A percentile compares a stretch with the other conserved stretches of the same genome.
phyloP scores from a whole-genome alignment of 2,888 invertebrate species.

The Tetranychus piercei region DNA sequence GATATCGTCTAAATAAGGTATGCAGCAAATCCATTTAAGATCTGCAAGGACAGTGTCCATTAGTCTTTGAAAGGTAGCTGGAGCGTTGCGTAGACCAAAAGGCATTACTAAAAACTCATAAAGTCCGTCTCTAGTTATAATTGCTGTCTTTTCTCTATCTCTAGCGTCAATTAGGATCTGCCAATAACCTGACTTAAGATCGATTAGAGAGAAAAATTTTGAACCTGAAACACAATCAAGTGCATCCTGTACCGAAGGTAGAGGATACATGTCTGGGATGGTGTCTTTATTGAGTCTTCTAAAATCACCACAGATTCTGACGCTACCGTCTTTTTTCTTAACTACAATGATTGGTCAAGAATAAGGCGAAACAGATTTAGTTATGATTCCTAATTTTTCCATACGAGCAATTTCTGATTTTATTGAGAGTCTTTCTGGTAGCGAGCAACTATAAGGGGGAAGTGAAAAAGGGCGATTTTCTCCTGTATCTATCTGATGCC shows the following conservation, averaged over 20 bases:
- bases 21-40: background rate
- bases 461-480: background rate
- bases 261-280: background rate
- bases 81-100: background rate
- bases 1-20: constrained; percentile 9
- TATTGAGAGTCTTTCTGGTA: background rate
- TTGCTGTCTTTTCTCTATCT: background rate
- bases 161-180: background rate
- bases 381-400: background rate
- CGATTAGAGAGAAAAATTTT: background rate
- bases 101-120: background rate
- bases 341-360: background rate
- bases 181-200: background rate
- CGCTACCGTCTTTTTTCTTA: background rate
- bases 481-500: background rate
- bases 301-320: background rate
- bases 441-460: background rate
- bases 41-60: background rate
- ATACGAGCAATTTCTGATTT: background rate
- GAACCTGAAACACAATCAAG: background rate
- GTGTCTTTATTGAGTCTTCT: background rate
- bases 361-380: background rate
- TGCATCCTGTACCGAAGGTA: background rate
- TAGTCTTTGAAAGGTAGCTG: background rate
- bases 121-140: background rate